Conservation (phyloP, 2,113 vertebrate genomes). For the Aepyceros melampus region DNA sequence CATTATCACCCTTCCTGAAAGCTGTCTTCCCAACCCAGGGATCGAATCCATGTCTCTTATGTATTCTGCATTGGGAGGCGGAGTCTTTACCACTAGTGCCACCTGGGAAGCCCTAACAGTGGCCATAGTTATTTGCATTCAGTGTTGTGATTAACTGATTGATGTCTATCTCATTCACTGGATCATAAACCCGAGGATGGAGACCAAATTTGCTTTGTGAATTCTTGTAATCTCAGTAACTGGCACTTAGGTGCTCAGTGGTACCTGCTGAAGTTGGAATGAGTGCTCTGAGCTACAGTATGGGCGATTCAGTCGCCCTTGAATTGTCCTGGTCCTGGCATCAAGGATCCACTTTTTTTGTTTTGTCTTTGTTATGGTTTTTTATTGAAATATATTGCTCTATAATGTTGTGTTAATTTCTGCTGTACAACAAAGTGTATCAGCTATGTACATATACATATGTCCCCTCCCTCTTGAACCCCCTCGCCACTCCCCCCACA, state of each 20-base stretch:
- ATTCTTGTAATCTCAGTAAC: not conserved
- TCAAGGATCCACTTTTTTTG: not conserved
- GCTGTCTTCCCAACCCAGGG: not conserved
- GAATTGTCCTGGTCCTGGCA: not conserved
- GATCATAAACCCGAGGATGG: not conserved
- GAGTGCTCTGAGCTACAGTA: not conserved
- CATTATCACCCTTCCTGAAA: not conserved
- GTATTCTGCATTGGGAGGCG: not conserved
- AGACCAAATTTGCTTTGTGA: not conserved
- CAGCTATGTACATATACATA: not conserved
- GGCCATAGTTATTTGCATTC: not conserved
- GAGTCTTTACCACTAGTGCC: not conserved
- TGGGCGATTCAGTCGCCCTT: not conserved
- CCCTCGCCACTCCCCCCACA: accelerated
- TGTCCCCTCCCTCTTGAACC: not conserved
- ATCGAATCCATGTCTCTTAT: accelerated
- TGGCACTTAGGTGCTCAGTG: not conserved
- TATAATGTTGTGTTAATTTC: not conserved
- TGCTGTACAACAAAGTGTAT: not conserved
- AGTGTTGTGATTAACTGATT: not conserved
- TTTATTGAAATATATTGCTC: not conserved
- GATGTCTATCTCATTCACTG: not conserved
- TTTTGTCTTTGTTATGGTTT: not conserved
- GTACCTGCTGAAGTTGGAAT: not conserved
- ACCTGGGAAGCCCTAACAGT: not conserved